Evolutionary conservation across 2,797 vertebrate species (phyloP), one percentile per base, ranked within the genome.

Genomic region (Setipinna tenuifilis): DNA sequence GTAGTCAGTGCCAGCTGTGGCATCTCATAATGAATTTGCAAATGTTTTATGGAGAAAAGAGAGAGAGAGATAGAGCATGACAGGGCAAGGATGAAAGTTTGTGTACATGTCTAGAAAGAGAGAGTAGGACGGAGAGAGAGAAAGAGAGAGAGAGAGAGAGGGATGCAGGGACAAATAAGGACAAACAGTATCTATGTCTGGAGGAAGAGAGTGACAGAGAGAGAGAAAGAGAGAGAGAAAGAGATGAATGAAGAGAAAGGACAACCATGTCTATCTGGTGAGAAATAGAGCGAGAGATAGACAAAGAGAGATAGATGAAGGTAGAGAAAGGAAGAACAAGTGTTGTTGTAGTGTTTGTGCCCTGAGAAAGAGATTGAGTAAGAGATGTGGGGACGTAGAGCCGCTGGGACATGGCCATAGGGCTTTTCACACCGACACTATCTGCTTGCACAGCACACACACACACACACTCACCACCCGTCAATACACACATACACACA

Each of bases 341-440:
- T 21, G 62, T 65, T 65, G n/a, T n/a, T n/a, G n/a, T n/a, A 28
- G 28, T 31, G 28, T 6, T 11, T 23, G 2, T 31, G 25, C 31
- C 31, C 44, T 10, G 62, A 65, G 62, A 25, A 12, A 65, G n/a
- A 65, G 62, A 65, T 9, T 14, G 16, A 71, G 65, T 17, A 6
- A 17, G 65, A 59, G 58, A 68, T 11, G 25, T 54, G 50, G 9
- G 9, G 62, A 28, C 0, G 4, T 31, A 78, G 17, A 19, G 19
- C 16, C 17, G 68, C 71, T 41, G 71, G 0, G 31, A 78, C 35
- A 41, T 21, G 19, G 71, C 71, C 71, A 78, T 25, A 41, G 71
- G 71, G 31, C 71, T 78, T 78, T 78, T 78, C 71, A 44, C 35
- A 78, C 71, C 35, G 21, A 7, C 14, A 78, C 41, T 44, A 78